Evolutionary conservation across 1,140 invertebrate species (phyloP), one percentile per base, ranked within the genome.

Genomic region (Drosophila parvula): DNA sequence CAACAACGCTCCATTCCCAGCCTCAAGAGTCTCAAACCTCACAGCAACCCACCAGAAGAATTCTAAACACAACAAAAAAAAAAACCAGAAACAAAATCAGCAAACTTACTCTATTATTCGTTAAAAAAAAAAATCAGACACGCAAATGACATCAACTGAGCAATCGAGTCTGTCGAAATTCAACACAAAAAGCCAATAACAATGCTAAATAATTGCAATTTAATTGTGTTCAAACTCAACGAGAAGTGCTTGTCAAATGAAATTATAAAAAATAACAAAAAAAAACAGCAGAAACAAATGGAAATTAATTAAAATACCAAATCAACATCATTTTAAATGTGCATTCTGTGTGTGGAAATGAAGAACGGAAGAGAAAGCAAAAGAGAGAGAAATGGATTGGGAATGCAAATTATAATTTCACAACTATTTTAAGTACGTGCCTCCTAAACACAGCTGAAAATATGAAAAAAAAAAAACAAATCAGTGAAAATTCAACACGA

Each of bases 1-100:
- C 64, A 85, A 90, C 86, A 90, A 90, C 88, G 69, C 79, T 65
- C 55, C 74, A 78, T 65, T 70, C 64, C 81, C 74, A 48, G 41
- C 40, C 48, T 45, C 22, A 78, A 70, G 53, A 79, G 59, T 59
- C 22, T 38, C 40, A 36, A 67, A 27, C 41, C 57, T 27, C 63
- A 64, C 53, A 68, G 27, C 22, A 30, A 28, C 47, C 27, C 16
- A 64, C 18, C 38, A 59, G 47, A 64, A 69, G 50, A 53, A 83
- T 40, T 67, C 32, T 58, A 64, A 59, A 57, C 45, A 32, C 47
- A 73, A 53, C 32, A 36, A 41, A 32, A 38, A 60, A 50, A 18
- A n/a, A 45, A 45, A 41, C 43, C 41, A 28, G n/a, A 27, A 38
- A 53, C n/a, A 55, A 36, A 14, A 53, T n/a, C 16, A 59, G 14